Evolutionary conservation across 2,797 vertebrate species (phyloP).

Genomic region (Tenualosa ilisha): DNA sequence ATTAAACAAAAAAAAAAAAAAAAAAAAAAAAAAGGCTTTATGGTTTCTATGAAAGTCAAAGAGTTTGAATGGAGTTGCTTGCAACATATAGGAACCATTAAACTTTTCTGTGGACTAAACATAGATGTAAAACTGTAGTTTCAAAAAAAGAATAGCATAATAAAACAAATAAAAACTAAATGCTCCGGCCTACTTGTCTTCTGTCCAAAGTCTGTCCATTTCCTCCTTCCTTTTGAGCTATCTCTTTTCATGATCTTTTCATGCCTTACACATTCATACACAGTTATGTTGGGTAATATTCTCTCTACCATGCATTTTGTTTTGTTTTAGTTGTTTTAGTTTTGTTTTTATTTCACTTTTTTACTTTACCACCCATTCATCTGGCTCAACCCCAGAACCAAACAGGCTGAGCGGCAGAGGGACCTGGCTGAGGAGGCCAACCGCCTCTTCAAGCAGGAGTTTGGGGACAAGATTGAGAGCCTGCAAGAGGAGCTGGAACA

Average conservation of each 20-base stretch:
- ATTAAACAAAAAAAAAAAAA: too few species aligned
- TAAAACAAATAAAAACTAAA: slow-evolving; percentile 82
- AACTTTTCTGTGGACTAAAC: slow-evolving; percentile 86
- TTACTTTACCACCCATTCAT: slow-evolving; percentile 88
- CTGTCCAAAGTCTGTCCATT: slow-evolving; percentile 54
- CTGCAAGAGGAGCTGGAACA: slow-evolving; percentile 90
- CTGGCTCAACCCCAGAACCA: slow-evolving; percentile 92
- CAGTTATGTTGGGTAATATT: slow-evolving; percentile 31
- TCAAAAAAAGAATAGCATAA: slow-evolving; percentile 76
- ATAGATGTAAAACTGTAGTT: slow-evolving; percentile 92
- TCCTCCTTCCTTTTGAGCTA: slow-evolving; percentile 53
- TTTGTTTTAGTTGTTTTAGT: slow-evolving; percentile 48
- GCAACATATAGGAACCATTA: slow-evolving; percentile 76
- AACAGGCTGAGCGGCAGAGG: slow-evolving; percentile 84
- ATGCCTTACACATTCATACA: slow-evolving; percentile 54
- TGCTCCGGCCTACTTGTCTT: slow-evolving; percentile 71
- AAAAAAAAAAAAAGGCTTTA: slow-evolving; percentile 24
- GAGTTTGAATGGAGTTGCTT: slow-evolving; percentile 35
- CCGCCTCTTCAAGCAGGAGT: slow-evolving; percentile 96
- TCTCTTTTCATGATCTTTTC: slow-evolving; percentile 23
- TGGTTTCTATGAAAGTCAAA: slow-evolving; percentile 30
- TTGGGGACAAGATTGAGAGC: slow-evolving; percentile 97
- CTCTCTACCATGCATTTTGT: slow-evolving; percentile 54
- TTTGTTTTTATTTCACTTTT: slow-evolving; percentile 67
- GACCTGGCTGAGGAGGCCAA: slow-evolving; percentile 88